Evolutionary conservation across 35 echinoderm and acorn worm genomes (phyloP).

Genomic region (Lytechinus pictus): DNA sequence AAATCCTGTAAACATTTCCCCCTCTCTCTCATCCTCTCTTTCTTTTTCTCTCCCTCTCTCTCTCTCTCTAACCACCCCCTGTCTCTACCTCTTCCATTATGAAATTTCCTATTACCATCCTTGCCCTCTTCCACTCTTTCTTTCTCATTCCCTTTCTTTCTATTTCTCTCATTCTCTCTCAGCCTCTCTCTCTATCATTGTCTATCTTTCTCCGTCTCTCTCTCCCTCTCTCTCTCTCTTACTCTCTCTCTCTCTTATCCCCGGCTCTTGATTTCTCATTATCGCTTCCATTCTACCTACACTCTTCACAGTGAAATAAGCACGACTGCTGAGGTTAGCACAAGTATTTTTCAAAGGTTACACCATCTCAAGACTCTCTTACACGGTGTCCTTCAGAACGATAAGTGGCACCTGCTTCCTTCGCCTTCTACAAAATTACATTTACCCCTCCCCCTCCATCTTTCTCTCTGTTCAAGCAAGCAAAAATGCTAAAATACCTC

Average conservation of each 20-base stretch:
- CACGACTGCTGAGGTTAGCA: not conserved
- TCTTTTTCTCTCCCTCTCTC: not conserved
- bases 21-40: not conserved
- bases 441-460: not conserved
- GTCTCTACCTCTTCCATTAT: not conserved
- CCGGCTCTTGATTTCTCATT: not conserved
- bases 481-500: not conserved
- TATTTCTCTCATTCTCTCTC: not conserved
- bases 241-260: not conserved
- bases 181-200: not conserved
- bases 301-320: not conserved
- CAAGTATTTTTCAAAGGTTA: not conserved
- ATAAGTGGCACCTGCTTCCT: constrained; percentile 9
- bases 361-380: constrained; percentile 1
- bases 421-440: not conserved
- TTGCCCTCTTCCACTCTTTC: not conserved
- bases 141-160: not conserved
- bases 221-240: not conserved
- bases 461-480: not conserved
- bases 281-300: not conserved
- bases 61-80: not conserved
- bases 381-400: not conserved
- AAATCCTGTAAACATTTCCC: not conserved
- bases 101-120: too few relatives aligned
- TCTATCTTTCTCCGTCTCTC: not conserved